Evolutionary conservation across 2,888 invertebrate species (phyloP), one percentile per base, ranked within the genome.

Genomic region (Cybosia mesomella): DNA sequence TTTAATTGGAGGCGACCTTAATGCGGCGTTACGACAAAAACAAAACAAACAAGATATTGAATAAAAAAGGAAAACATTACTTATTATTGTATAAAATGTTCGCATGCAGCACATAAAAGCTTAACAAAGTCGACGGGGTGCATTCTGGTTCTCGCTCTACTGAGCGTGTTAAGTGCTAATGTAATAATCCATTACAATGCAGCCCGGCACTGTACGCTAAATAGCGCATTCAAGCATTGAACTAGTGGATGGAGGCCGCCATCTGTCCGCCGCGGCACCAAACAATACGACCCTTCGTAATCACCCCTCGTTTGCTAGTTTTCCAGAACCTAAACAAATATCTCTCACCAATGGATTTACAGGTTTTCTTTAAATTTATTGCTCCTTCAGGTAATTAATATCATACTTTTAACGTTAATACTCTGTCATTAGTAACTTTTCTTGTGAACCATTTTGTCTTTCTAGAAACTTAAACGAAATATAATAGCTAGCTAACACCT

Each of bases 141-240:
- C 85, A 86, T 87, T 89, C 91, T 87, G 88, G 88, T 92, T 88
- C 86, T 85, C 92, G 93, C 91, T 92, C 91, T 87, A 90, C 91
- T 90, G 91, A 92, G 93, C 94, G 89, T 92, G 92, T 92, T 94
- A 92, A 94, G 93, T 94, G 94, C 91, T 94, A 95, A 95, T 95
- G 94, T 94, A 93, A 94, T 94, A 94, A 94, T 94, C 92, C 92
- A 94, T 93, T 93, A 94, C 92, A 94, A 94, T 94, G 92, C 92
- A 93, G 89, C 92, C 89, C 88, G 85, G 90, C 91, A 89, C 89
- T 92, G 92, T 90, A 90, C 92, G 92, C 92, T 94, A 94, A 94
- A 94, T 92, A 94, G 93, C 92, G 92, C 92, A 92, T 93, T 94
- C 90, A 90, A 91, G 89, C 92, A 89, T 90, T 86, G 89, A 91